phyloP scores from a whole-genome alignment of 92 coral and sea anemone species.

The Hydrozoanthus gracilis region DNA sequence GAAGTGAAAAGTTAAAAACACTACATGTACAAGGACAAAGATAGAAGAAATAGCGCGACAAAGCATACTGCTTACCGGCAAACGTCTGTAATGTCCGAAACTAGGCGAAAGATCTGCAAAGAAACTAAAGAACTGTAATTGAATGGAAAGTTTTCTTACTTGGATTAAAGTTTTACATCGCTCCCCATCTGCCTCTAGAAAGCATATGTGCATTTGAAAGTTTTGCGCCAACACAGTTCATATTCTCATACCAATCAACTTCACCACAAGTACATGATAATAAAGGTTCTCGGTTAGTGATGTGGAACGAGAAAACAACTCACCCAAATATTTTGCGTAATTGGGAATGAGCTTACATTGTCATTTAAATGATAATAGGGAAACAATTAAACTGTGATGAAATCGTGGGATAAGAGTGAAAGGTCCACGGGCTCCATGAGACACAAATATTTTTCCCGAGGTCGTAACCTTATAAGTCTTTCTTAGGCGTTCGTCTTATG shows the following conservation, averaged over 20 bases:
- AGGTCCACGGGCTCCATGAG: not conserved
- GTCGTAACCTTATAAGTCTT: constrained; percentile 8
- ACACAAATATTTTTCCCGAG: not conserved
- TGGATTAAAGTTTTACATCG: too few relatives aligned
- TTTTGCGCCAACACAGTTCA: not conserved
- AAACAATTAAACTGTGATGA: constrained; percentile 24
- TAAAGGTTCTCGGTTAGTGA: not conserved
- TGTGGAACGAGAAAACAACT: constrained; percentile 27
- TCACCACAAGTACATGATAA: not conserved
- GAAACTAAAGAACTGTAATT: too few relatives aligned
- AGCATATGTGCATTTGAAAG: too few relatives aligned
- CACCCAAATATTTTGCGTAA: not conserved
- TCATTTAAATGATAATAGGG: constrained; percentile 35
- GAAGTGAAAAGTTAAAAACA: too few relatives aligned
- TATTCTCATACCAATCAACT: not conserved
- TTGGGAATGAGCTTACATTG: constrained; percentile 6
- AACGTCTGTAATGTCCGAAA: too few relatives aligned
- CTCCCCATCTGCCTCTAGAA: too few relatives aligned
- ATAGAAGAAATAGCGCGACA: too few relatives aligned
- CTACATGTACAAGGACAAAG: too few relatives aligned
- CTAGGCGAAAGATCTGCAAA: too few relatives aligned
- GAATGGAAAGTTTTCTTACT: too few relatives aligned
- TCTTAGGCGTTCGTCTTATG: not conserved
- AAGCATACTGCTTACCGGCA: too few relatives aligned
- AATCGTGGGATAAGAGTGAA: constrained; percentile 4